A percentile compares a stretch with the other conserved stretches of the same genome.
Conservation (phyloP, 1,140 invertebrate species). For the Drosophila trapezifrons region DNA sequence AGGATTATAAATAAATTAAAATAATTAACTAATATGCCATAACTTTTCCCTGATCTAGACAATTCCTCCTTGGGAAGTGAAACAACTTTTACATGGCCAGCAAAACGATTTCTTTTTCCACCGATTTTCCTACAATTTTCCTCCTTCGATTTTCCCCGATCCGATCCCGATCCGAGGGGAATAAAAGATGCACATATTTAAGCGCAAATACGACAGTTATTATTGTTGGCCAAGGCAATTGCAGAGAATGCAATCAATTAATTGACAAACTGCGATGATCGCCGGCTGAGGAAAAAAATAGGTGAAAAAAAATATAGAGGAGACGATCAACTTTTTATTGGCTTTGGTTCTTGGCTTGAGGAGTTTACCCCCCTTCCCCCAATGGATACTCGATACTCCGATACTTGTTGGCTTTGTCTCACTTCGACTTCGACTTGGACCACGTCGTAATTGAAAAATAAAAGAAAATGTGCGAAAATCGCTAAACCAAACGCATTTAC, state of each 20-base stretch:
- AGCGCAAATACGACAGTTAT: conserved; percentile 80
- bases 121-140: conserved; percentile 10
- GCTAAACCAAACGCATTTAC: conserved; percentile 59
- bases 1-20: background rate
- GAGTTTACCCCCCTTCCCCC: background rate
- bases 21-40: background rate
- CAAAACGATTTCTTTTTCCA: conserved; percentile 13
- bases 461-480: conserved; percentile 77
- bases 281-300: conserved; percentile 13
- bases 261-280: conserved; percentile 74
- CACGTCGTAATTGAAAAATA: conserved; percentile 77
- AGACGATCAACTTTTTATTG: conserved; percentile 65
- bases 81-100: conserved; percentile 65
- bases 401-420: conserved; percentile 26
- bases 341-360: conserved; percentile 18
- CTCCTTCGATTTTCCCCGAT: conserved; percentile 8
- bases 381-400: conserved; percentile 6
- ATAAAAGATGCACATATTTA: conserved; percentile 72
- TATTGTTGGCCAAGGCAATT: conserved; percentile 62
- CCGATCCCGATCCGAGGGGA: background rate
- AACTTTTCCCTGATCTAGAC: background rate
- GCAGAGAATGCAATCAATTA: conserved; percentile 74
- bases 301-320: conserved; percentile 6
- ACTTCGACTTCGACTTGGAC: conserved; percentile 25
- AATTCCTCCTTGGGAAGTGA: conserved; percentile 33